Conservation (phyloP, 2,888 invertebrate species). For the Argyresthia goedartella region DNA sequence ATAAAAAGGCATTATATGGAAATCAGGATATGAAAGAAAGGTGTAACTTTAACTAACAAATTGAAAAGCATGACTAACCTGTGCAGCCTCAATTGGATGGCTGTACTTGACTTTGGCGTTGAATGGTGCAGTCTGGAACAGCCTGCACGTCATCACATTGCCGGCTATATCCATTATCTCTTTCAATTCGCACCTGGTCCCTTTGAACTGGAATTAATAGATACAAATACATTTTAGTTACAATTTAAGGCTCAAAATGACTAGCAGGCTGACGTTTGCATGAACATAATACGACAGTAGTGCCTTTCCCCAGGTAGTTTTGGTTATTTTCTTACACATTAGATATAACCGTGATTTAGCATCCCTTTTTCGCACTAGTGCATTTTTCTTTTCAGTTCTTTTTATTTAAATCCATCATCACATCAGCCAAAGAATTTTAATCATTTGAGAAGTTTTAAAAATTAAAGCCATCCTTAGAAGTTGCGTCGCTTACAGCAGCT, state of each 20-base stretch:
- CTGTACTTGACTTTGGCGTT: slow-evolving; percentile 42
- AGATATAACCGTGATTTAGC: no score
- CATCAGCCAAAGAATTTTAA: no score
- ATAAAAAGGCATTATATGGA: no score
- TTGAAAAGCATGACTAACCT: slow-evolving; percentile 26
- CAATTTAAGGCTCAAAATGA: neutral
- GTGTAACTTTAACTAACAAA: neutral
- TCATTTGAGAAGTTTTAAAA: no score
- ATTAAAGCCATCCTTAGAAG: no score
- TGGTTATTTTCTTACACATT: no score
- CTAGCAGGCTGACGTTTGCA: neutral
- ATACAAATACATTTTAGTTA: neutral
- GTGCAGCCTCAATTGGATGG: slow-evolving; percentile 53
- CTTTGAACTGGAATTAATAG: slow-evolving; percentile 36
- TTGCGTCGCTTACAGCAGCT: no score
- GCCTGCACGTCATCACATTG: slow-evolving; percentile 28
- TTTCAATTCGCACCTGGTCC: slow-evolving; percentile 38
- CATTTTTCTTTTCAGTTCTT: no score
- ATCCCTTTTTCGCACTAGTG: no score
- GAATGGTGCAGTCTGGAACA: slow-evolving; percentile 3
- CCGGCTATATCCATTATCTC: slow-evolving; percentile 47
- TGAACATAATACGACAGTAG: neutral
- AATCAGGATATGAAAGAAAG: no score
- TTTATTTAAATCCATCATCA: no score
- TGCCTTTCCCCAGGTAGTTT: neutral